A percentile compares a stretch with the other conserved stretches of the same genome.
These are phyloP conservation scores for Morone chrysops DNA, from an alignment of 2,113 vertebrate genomes.

Conservation along the genomic window DNA sequence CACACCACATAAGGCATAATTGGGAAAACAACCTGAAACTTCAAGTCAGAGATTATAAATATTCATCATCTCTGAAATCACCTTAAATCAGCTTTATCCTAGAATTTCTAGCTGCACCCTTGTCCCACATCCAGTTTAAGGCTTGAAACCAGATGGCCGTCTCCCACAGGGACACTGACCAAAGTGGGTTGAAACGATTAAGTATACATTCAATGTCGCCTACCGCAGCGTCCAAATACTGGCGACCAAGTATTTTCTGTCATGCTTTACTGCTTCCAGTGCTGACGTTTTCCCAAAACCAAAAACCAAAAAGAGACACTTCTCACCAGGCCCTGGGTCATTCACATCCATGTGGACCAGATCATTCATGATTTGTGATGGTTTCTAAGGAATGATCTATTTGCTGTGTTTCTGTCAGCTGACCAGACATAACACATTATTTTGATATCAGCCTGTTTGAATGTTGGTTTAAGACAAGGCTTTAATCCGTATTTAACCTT, in stretches of 20 bases:
- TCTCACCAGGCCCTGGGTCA: slow-evolving; percentile 47
- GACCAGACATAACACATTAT: neutral
- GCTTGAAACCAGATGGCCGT: slow-evolving; percentile 3
- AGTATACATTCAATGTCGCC: slow-evolving; percentile 29
- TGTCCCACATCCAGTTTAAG: slow-evolving; percentile 12
- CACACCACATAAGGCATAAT: no score
- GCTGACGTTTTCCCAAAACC: slow-evolving; percentile 67
- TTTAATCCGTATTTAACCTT: neutral
- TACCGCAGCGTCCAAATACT: slow-evolving; percentile 56
- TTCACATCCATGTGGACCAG: slow-evolving; percentile 34
- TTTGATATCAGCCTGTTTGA: neutral
- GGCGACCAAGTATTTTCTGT: slow-evolving; percentile 36
- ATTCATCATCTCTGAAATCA: neutral
- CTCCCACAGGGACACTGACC: slow-evolving; percentile 33
- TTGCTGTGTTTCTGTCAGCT: slow-evolving; percentile 3
- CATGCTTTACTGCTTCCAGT: slow-evolving; percentile 56
- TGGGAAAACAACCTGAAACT: neutral
- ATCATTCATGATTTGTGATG: slow-evolving; percentile 46
- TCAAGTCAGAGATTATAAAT: neutral
- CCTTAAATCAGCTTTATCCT: neutral
- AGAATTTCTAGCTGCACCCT: neutral
- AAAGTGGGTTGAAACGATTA: slow-evolving; percentile 22
- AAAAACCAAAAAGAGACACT: slow-evolving; percentile 56
- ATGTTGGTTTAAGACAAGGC: no score
- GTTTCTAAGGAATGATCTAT: slow-evolving; percentile 40